These are phyloP conservation scores for Porites cylindrica DNA, from an alignment of 92 coral and sea anemone species.

Conservation along the genomic window DNA sequence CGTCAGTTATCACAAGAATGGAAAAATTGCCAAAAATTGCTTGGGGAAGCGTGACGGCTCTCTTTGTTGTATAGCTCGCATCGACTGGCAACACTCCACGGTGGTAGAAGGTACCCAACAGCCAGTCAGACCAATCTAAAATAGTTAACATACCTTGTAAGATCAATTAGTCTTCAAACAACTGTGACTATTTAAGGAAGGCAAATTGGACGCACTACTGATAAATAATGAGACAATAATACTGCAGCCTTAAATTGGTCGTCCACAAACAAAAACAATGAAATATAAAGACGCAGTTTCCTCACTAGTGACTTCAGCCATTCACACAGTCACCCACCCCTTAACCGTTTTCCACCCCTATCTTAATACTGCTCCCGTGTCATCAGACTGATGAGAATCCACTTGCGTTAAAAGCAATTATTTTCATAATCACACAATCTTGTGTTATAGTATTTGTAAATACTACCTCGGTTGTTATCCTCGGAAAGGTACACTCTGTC, in stretches of 20 bases:
- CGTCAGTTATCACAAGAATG: conserved; percentile 73
- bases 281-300: too few relatives aligned
- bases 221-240: too few relatives aligned
- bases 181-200: too few relatives aligned
- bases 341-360: too few relatives aligned
- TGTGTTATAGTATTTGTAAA: neutral
- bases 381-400: neutral
- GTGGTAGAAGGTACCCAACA: conserved; percentile 50
- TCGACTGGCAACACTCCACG: conserved; percentile 50
- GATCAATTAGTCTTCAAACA: neutral
- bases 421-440: too few relatives aligned
- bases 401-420: neutral
- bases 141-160: neutral
- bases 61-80: conserved; percentile 46
- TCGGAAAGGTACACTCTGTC: conserved; percentile 74
- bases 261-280: too few relatives aligned
- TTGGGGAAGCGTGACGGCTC: conserved; percentile 57
- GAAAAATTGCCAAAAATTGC: conserved; percentile 78
- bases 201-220: too few relatives aligned
- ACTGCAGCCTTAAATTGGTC: too few relatives aligned
- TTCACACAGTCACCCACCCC: too few relatives aligned
- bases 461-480: conserved; percentile 61
- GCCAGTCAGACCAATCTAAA: conserved; percentile 47
- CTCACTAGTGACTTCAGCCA: too few relatives aligned
- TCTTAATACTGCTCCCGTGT: too few relatives aligned